phyloP scores from a whole-genome alignment of 2,113 vertebrate genomes.

The Myodes glareolus region DNA sequence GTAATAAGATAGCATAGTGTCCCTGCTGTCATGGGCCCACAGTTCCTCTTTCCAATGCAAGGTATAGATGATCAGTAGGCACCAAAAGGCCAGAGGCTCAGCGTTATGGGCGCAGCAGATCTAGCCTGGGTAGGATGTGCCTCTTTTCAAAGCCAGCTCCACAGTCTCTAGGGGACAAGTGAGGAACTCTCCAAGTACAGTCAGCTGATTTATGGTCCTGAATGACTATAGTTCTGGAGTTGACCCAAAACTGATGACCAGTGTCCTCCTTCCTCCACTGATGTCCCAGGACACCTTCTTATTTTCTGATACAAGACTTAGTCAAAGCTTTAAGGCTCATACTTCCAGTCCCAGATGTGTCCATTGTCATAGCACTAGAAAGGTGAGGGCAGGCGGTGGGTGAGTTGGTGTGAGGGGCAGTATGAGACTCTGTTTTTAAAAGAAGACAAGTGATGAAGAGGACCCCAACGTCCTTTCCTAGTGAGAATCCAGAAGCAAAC shows the following conservation, averaged over 20 bases:
- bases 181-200: not conserved
- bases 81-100: not conserved
- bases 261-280: not conserved
- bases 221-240: not conserved
- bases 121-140: not conserved
- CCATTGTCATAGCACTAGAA: not conserved
- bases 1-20: not conserved
- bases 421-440: not conserved
- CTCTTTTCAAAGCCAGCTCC: not conserved
- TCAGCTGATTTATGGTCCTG: no score
- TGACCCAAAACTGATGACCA: not conserved
- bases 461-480: not conserved
- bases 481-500: not conserved
- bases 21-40: not conserved
- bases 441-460: not conserved
- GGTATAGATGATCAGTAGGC: not conserved
- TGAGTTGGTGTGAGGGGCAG: accelerated
- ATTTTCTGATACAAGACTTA: not conserved
- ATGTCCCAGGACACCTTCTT: not conserved
- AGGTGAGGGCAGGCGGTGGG: not conserved
- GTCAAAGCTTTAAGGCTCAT: not conserved
- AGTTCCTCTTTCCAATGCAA: no score
- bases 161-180: no score
- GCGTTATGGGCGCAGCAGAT: not conserved
- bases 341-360: no score